phyloP scores from a whole-genome alignment of 2,113 vertebrate species.

The Pluvianellus socialis region DNA sequence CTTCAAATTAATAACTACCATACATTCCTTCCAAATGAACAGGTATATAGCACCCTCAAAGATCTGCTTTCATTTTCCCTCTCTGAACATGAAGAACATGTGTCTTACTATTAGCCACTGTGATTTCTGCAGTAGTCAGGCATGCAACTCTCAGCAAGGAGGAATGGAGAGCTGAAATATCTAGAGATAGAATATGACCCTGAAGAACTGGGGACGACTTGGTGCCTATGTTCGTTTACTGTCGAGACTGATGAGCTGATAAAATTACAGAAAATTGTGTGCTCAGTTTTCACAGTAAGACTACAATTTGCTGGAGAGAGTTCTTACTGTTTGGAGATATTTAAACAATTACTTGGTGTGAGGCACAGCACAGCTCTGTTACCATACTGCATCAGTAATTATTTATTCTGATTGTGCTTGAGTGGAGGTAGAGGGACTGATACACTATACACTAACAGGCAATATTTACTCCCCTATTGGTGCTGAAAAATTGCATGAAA shows the following conservation, averaged over 20 bases:
- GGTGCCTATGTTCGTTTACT: neutral
- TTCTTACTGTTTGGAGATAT: constrained; percentile 11
- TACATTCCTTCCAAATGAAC: neutral
- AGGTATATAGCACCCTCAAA: neutral
- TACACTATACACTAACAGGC: neutral
- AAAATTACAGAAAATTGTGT: constrained; percentile 9
- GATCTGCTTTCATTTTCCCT: neutral
- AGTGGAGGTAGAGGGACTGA: neutral
- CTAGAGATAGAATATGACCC: neutral
- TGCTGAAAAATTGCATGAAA: neutral
- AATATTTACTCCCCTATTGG: neutral
- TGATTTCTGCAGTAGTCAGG: neutral
- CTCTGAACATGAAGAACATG: neutral
- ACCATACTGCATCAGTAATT: neutral
- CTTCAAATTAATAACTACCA: neutral
- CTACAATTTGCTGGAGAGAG: neutral
- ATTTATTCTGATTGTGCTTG: constrained; percentile 3
- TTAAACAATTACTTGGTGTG: constrained; percentile 5
- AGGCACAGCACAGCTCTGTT: neutral
- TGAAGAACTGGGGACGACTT: neutral
- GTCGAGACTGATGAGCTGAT: neutral
- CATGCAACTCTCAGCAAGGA: neutral
- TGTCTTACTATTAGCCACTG: neutral
- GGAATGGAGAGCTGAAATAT: neutral
- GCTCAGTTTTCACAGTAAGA: constrained; percentile 11